A percentile compares a stretch with the other conserved stretches of the same genome.
Evolutionary conservation across 2,888 invertebrate genomes (phyloP).

Genomic region (Drosophila antonietae): DNA sequence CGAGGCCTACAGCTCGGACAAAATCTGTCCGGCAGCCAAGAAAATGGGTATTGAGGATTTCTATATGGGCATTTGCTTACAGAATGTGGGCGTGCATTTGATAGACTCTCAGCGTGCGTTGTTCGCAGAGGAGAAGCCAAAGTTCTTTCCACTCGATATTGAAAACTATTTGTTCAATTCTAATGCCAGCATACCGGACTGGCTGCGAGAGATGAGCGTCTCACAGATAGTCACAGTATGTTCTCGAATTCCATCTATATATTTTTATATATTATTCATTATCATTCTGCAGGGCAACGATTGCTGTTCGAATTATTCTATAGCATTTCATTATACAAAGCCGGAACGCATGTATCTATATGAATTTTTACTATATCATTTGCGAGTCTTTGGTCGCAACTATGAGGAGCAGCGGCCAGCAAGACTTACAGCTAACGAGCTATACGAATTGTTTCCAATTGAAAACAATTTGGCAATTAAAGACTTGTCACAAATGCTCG

Average conservation of each 20-base stretch:
- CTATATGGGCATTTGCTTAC: conserved; percentile 89
- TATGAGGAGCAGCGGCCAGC: conserved; percentile 31
- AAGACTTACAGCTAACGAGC: conserved; percentile 42
- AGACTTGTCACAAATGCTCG: conserved; percentile 53
- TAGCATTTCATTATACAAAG: conserved; percentile 97
- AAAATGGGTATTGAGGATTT: conserved; percentile 84
- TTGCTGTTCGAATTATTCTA: conserved; percentile 96
- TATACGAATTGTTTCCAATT: conserved; percentile 59
- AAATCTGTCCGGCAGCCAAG: conserved; percentile 84
- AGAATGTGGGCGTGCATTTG: conserved; percentile 93
- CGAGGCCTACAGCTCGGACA: conserved; percentile 88
- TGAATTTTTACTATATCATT: conserved; percentile 96
- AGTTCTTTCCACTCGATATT: conserved; percentile 69
- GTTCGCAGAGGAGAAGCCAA: conserved; percentile 54
- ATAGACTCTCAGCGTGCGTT: conserved; percentile 89
- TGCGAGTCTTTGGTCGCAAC: conserved; percentile 89
- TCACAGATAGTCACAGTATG: conserved; percentile 87
- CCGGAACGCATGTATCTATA: conserved; percentile 97
- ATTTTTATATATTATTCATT: background rate
- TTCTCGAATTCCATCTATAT: background rate
- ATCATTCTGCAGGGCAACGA: conserved; percentile 88
- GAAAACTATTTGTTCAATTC: conserved; percentile 43
- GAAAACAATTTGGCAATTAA: conserved; percentile 55
- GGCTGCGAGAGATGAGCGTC: conserved; percentile 68
- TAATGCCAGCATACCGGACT: conserved; percentile 62